Conservation (phyloP, 2,113 vertebrate species). For the Uria aalge region DNA sequence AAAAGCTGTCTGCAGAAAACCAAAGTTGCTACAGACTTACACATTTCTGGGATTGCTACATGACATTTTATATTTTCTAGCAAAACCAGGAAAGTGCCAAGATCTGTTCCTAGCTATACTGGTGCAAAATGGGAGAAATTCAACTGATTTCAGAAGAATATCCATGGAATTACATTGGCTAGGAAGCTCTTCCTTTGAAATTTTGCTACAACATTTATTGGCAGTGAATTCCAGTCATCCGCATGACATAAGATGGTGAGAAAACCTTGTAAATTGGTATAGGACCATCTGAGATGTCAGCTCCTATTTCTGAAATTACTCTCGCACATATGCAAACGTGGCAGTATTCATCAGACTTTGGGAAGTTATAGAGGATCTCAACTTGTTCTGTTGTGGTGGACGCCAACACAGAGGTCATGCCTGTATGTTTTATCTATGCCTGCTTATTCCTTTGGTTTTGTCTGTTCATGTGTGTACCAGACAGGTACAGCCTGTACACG, state of each 20-base stretch:
- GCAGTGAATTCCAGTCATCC: not conserved
- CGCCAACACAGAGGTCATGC: not conserved
- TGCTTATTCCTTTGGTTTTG: not conserved
- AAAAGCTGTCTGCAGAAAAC: not conserved
- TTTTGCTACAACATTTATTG: not conserved
- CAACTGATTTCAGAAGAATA: not conserved
- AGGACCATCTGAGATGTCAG: not conserved
- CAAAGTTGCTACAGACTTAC: not conserved
- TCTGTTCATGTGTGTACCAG: not conserved
- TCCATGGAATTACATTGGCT: not conserved
- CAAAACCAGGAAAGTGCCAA: not conserved
- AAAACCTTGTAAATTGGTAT: not conserved
- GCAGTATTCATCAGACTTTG: not conserved
- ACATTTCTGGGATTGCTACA: not conserved
- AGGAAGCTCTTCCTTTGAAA: not conserved
- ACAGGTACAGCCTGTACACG: rapidly evolving
- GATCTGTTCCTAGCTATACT: not conserved
- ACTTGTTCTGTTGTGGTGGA: not conserved
- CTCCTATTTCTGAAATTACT: not conserved
- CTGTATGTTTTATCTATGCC: not conserved
- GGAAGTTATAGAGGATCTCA: not conserved
- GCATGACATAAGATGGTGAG: not conserved
- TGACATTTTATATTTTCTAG: not conserved
- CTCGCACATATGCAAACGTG: not conserved
- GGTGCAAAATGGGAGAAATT: not conserved